Evolutionary conservation across 2,113 vertebrate genomes (phyloP).

Genomic region (Chrysemys picta): DNA sequence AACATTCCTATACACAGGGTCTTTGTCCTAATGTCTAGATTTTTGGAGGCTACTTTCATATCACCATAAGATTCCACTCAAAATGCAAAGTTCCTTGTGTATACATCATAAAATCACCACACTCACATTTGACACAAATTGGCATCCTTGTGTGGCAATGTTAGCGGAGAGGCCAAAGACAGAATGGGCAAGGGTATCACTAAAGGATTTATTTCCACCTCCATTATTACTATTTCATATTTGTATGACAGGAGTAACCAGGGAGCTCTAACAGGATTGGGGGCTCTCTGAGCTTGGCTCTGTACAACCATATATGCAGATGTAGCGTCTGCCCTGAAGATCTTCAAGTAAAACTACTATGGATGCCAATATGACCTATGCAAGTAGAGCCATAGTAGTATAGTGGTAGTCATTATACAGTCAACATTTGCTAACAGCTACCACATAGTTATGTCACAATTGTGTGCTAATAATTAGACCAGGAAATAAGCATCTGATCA

Average conservation of each 20-base stretch:
- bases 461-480: not conserved
- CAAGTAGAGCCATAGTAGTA: not conserved
- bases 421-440: not conserved
- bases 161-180: not conserved
- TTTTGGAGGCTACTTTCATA: not conserved
- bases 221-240: not conserved
- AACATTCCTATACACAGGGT: not conserved
- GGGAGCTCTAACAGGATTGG: not conserved
- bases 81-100: not conserved
- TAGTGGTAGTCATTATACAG: not conserved
- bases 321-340: not conserved
- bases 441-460: not conserved
- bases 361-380: not conserved
- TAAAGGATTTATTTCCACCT: not conserved
- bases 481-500: not conserved
- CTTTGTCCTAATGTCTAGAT: not conserved
- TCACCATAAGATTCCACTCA: not conserved
- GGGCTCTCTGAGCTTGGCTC: not conserved
- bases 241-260: not conserved
- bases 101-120: not conserved
- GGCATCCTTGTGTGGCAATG: not conserved
- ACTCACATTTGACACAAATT: not conserved
- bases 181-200: not conserved
- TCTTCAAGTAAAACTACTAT: not conserved
- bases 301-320: not conserved